These are phyloP conservation scores for Drosophila subquinaria DNA, from an alignment of 2,888 invertebrate species.

Conservation along the genomic window DNA sequence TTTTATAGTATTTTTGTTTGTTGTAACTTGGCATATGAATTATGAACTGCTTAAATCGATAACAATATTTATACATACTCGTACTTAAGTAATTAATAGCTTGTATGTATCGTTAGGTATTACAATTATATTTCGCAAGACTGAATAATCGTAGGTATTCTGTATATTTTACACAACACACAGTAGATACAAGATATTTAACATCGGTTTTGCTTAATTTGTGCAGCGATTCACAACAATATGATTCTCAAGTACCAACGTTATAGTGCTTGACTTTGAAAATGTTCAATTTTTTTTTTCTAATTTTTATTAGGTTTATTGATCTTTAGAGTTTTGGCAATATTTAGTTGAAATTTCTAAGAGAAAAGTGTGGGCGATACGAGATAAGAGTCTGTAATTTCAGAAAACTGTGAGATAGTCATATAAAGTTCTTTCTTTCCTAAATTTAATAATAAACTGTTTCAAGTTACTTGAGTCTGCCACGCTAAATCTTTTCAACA, in stretches of 20 bases:
- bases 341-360: slow-evolving; percentile 1
- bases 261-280: neutral
- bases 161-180: slow-evolving; percentile 37
- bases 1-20: slow-evolving; percentile 21
- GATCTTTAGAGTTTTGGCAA: slow-evolving; percentile 13
- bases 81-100: slow-evolving; percentile 13
- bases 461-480: neutral
- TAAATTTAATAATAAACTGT: neutral
- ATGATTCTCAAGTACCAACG: neutral
- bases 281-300: neutral
- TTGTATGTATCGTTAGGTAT: slow-evolving; percentile 35
- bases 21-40: slow-evolving; percentile 49
- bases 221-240: slow-evolving; percentile 16
- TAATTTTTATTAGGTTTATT: neutral
- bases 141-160: slow-evolving; percentile 17
- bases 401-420: slow-evolving; percentile 7
- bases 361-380: neutral
- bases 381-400: neutral
- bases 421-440: neutral
- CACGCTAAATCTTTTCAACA: neutral
- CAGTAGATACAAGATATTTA: slow-evolving; percentile 19
- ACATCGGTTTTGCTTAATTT: neutral
- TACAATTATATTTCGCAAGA: slow-evolving; percentile 25
- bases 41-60: slow-evolving; percentile 62
- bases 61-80: slow-evolving; percentile 66